Evolutionary conservation across 1,140 invertebrate genomes (phyloP).

Genomic region (Drosophila pectinifera): DNA sequence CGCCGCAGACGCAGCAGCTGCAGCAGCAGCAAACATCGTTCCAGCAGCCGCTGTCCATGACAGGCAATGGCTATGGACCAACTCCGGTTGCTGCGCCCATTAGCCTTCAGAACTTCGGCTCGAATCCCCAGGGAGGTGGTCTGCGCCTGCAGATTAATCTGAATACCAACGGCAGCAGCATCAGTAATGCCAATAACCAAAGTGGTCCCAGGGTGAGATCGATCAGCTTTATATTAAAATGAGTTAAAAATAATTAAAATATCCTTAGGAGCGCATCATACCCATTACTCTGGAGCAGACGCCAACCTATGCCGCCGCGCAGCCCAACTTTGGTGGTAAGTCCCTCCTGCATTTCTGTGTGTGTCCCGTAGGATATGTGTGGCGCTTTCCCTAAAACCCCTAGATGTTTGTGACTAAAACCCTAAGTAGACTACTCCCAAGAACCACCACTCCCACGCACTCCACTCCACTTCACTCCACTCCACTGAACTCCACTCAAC

Average conservation of each 20-base stretch:
- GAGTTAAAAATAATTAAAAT: too few species aligned
- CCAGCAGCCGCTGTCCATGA: conserved; percentile 42
- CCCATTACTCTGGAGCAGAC: conserved; percentile 86
- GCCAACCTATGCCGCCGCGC: conserved; percentile 75
- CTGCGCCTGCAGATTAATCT: conserved; percentile 77
- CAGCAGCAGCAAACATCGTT: conserved; percentile 34
- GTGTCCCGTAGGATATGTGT: conserved; percentile 34
- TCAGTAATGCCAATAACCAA: conserved; percentile 59
- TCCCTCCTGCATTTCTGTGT: conserved; percentile 20
- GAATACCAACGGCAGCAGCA: conserved; percentile 53
- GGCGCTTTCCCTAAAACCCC: conserved; percentile 56
- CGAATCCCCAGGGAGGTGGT: conserved; percentile 55
- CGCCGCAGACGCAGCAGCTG: conserved; percentile 30
- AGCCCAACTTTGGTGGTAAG: conserved; percentile 80
- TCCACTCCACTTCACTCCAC: too few species aligned
- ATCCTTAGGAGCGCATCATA: conserved; percentile 84
- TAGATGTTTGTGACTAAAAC: conserved; percentile 76
- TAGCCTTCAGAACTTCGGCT: conserved; percentile 70
- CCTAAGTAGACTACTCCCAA: conserved; percentile 26
- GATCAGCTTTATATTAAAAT: not conserved
- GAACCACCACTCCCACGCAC: conserved; percentile 41
- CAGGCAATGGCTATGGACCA: conserved; percentile 63
- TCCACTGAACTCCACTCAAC: too few species aligned
- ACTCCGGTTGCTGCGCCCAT: conserved; percentile 15
- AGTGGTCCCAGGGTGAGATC: conserved; percentile 68